Conservation (phyloP, 2,797 vertebrate genomes). For the Rachycentron canadum region DNA sequence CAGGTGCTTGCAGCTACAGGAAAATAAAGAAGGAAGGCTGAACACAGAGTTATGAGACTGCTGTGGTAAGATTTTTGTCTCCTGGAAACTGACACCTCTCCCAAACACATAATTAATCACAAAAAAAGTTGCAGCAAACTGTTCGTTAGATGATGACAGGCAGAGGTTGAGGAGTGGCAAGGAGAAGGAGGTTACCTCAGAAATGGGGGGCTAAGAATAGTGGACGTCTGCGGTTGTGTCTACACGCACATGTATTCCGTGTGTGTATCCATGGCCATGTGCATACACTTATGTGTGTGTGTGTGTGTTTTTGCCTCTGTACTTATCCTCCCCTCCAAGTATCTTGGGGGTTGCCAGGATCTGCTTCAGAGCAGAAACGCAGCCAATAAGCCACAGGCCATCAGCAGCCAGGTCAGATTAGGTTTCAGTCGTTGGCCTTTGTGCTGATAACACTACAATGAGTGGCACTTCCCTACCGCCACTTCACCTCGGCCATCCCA, state of each 20-base stretch:
- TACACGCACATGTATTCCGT: constrained; percentile 15
- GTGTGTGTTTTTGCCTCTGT: constrained; percentile 15
- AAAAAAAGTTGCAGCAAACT: constrained; percentile 59
- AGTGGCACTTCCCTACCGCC: constrained; percentile 89
- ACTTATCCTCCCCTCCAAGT: constrained; percentile 49
- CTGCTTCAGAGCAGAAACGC: constrained; percentile 59
- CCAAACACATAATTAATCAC: constrained; percentile 75
- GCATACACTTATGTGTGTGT: constrained; percentile 5
- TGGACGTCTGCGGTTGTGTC: constrained; percentile 33
- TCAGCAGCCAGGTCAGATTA: constrained; percentile 86
- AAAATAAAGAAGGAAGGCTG: constrained; percentile 39
- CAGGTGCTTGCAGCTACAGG: constrained; percentile 46
- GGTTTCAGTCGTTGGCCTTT: constrained; percentile 80
- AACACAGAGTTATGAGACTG: constrained; percentile 51
- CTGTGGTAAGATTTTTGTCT: constrained; percentile 62
- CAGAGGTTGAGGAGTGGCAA: constrained; percentile 50
- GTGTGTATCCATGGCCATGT: constrained; percentile 3
- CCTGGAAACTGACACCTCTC: constrained; percentile 60
- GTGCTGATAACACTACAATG: constrained; percentile 83
- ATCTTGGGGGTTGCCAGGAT: constrained; percentile 58
- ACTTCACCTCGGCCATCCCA: constrained; percentile 83
- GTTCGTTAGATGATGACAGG: constrained; percentile 66
- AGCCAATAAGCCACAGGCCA: constrained; percentile 73
- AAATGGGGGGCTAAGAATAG: constrained; percentile 57
- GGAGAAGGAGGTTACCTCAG: constrained; percentile 39